Evolutionary conservation across 2,797 vertebrate species (phyloP).

Genomic region (Manis javanica): DNA sequence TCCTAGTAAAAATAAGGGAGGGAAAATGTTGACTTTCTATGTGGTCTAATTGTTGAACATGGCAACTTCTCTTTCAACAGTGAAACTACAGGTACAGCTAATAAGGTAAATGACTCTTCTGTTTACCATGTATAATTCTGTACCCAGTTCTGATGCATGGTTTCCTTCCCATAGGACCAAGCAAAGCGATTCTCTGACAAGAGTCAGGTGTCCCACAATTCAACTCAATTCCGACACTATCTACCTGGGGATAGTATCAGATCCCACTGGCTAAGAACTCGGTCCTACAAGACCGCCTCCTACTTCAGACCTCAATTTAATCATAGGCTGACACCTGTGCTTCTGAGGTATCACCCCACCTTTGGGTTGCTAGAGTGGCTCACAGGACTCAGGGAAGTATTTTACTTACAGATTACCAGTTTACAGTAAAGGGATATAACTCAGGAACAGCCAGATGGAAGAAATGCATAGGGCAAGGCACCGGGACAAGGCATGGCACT

Average conservation of each 20-base stretch:
- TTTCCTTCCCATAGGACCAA: accelerated
- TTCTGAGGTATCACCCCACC: background rate
- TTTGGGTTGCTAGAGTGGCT: background rate
- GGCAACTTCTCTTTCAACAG: background rate
- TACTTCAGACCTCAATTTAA: background rate
- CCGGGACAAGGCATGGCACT: background rate
- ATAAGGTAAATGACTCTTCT: background rate
- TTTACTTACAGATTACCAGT: background rate
- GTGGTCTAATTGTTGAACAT: background rate
- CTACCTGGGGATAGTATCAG: background rate
- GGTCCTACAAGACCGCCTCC: background rate
- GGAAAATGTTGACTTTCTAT: background rate
- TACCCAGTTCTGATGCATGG: background rate
- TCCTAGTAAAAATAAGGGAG: background rate
- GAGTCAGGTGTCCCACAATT: background rate
- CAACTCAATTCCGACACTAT: background rate
- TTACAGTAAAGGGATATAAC: background rate
- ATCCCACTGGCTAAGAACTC: background rate
- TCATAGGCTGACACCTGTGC: background rate
- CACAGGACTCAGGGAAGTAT: background rate
- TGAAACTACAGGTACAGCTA: background rate
- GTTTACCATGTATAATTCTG: background rate
- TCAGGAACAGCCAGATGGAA: background rate
- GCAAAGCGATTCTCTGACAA: background rate
- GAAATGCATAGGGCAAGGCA: too few relatives aligned